These are phyloP conservation scores for Ceyx margarethae DNA, from an alignment of 2,113 vertebrate genomes.

Conservation along the genomic window DNA sequence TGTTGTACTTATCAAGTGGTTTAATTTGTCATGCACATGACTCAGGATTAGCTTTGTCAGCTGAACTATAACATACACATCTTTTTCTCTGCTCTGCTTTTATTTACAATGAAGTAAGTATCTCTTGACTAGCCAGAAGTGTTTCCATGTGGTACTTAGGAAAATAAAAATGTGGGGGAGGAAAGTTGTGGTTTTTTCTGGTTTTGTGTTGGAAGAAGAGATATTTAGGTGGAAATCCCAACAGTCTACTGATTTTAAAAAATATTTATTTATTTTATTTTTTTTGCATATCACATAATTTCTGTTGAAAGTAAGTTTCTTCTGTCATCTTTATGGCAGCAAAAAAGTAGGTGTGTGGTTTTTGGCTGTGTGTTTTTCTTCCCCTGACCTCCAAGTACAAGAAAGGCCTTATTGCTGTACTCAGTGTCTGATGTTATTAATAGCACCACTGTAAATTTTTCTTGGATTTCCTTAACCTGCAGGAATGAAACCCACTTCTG, in stretches of 20 bases:
- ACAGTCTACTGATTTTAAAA: too few species aligned
- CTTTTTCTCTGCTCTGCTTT: not conserved
- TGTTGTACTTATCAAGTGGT: not conserved
- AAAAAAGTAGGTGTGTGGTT: not conserved
- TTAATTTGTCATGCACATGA: not conserved
- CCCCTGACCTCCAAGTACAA: not conserved
- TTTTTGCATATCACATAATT: too few species aligned
- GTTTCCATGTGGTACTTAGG: not conserved
- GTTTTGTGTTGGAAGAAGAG: not conserved
- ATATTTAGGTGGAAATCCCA: not conserved
- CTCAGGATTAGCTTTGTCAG: not conserved
- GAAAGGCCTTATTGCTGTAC: not conserved
- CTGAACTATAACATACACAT: not conserved
- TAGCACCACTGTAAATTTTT: not conserved
- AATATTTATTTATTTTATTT: too few species aligned
- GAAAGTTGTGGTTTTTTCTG: not conserved
- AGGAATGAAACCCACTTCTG: not conserved
- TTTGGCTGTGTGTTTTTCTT: not conserved
- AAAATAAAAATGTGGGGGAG: not conserved
- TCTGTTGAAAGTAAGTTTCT: too few species aligned
- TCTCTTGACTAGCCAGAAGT: not conserved
- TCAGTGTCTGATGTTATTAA: not conserved
- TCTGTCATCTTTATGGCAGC: not conserved
- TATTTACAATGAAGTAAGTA: not conserved
- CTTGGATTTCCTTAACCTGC: not conserved